A percentile compares a stretch with the other conserved stretches of the same genome.
Conservation (phyloP, 2,113 vertebrate genomes). For the Telmatochromis sp. region DNA sequence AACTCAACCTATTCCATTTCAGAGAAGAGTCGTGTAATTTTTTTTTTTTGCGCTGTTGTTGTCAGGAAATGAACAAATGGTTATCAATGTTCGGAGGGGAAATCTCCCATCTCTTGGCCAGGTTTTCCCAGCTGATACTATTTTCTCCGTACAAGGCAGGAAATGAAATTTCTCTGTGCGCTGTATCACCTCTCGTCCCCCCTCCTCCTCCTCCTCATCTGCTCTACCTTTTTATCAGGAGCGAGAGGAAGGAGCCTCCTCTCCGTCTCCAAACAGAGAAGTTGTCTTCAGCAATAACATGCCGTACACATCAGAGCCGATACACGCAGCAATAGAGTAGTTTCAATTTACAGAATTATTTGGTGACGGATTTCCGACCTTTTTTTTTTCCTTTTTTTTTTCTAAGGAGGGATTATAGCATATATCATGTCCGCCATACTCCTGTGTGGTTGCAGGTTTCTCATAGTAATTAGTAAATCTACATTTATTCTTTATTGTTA, state of each 20-base stretch:
- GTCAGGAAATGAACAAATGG: slow-evolving; percentile 99
- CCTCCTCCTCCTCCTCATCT: not conserved
- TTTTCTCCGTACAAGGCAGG: slow-evolving; percentile 85
- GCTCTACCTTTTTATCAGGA: slow-evolving; percentile 73
- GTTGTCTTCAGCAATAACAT: slow-evolving; percentile 55
- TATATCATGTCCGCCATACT: slow-evolving; percentile 13
- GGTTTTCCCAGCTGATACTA: slow-evolving; percentile 91
- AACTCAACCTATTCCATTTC: slow-evolving; percentile 76
- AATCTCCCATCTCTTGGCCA: slow-evolving; percentile 86
- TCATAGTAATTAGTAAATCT: not conserved
- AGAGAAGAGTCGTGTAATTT: slow-evolving; percentile 81
- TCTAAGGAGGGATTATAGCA: slow-evolving; percentile 11
- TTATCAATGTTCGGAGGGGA: slow-evolving; percentile 89
- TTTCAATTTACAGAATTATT: slow-evolving; percentile 70
- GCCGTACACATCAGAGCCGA: slow-evolving; percentile 34
- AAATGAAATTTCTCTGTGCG: slow-evolving; percentile 86
- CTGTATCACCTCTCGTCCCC: slow-evolving; percentile 23
- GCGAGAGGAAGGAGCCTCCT: slow-evolving; percentile 31
- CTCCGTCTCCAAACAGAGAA: slow-evolving; percentile 47
- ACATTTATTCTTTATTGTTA: not conserved
- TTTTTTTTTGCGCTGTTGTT: slow-evolving; percentile 82
- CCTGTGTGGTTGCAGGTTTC: not conserved
- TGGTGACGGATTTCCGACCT: slow-evolving; percentile 6
- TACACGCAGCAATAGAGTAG: slow-evolving; percentile 57
- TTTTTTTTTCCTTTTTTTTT: not conserved